Conservation (phyloP, 2,888 invertebrate genomes). For the Cryptophagus acutangulus region DNA sequence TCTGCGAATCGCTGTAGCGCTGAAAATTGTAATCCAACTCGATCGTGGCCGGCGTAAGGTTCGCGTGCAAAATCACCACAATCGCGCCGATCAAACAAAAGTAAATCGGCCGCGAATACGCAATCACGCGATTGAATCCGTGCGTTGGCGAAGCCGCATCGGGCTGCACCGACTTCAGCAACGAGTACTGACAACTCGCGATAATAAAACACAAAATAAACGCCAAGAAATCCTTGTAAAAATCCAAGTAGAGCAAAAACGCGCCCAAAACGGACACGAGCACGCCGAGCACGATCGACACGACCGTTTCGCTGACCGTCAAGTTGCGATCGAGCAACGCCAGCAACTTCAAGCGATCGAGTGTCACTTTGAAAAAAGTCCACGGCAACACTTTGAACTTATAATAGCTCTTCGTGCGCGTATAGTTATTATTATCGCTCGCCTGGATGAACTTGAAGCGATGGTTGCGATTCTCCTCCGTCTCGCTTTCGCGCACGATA, state of each 20-base stretch:
- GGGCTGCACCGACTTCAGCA: conserved; percentile 96
- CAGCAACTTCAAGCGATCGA: conserved; percentile 88
- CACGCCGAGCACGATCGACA: conserved; percentile 79
- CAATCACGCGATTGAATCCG: conserved; percentile 92
- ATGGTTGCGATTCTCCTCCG: conserved; percentile 50
- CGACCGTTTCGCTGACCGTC: conserved; percentile 72
- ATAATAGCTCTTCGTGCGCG: conserved; percentile 56
- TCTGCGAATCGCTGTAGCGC: conserved; percentile 39
- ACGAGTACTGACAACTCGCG: conserved; percentile 94
- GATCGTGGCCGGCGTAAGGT: conserved; percentile 39
- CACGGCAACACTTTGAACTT: conserved; percentile 66
- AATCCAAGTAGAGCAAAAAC: conserved; percentile 72
- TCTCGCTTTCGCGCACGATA: conserved; percentile 39
- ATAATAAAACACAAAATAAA: conserved; percentile 97
- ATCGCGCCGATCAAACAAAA: conserved; percentile 73
- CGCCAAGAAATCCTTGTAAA: conserved; percentile 88
- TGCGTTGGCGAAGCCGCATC: conserved; percentile 98
- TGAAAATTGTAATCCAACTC: neutral
- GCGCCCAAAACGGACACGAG: conserved; percentile 83
- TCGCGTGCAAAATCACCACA: conserved; percentile 39
- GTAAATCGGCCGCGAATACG: conserved; percentile 90
- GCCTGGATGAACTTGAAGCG: conserved; percentile 57
- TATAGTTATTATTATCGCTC: conserved; percentile 34
- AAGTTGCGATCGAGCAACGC: conserved; percentile 91
- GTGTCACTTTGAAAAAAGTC: conserved; percentile 71